phyloP scores from a whole-genome alignment of 2,113 vertebrate genomes.

The Barbus barbus region DNA sequence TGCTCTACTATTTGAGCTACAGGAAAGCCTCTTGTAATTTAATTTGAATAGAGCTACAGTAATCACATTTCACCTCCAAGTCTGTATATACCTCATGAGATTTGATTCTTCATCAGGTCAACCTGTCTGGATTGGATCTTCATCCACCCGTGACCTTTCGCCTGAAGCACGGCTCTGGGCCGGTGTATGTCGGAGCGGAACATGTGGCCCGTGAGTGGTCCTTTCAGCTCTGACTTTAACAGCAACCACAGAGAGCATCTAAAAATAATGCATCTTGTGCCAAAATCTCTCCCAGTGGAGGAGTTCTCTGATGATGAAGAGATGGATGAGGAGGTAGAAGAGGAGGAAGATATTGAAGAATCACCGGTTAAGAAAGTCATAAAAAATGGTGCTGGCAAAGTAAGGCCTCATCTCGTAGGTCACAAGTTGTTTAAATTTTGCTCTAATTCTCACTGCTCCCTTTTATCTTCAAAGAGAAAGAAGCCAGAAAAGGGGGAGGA shows the following conservation, averaged over 20 bases:
- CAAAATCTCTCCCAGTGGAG: conserved; percentile 50
- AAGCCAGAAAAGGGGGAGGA: conserved; percentile 61
- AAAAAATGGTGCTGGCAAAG: conserved; percentile 57
- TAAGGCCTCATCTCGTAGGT: background rate
- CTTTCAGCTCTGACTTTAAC: no score
- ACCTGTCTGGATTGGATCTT: conserved; percentile 69
- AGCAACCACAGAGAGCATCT: no score
- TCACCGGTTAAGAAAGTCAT: conserved; percentile 60
- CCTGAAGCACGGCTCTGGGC: conserved; percentile 74
- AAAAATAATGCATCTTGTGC: no score
- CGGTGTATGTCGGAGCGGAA: conserved; percentile 75
- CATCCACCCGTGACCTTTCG: conserved; percentile 73
- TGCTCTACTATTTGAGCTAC: no score
- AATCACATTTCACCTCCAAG: no score
- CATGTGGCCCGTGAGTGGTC: conserved; percentile 69
- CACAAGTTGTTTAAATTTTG: background rate
- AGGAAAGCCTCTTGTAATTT: no score
- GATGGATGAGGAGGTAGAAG: conserved; percentile 52
- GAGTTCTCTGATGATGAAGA: conserved; percentile 60
- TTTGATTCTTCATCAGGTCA: conserved; percentile 60
- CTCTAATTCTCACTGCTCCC: background rate
- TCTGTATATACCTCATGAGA: background rate
- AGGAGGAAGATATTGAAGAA: conserved; percentile 59
- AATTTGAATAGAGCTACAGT: background rate
- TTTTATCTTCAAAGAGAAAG: conserved; percentile 52